Base-by-base conservation (phyloP, 2,888 invertebrate genomes). In the Coleophora deauratella region DNA sequence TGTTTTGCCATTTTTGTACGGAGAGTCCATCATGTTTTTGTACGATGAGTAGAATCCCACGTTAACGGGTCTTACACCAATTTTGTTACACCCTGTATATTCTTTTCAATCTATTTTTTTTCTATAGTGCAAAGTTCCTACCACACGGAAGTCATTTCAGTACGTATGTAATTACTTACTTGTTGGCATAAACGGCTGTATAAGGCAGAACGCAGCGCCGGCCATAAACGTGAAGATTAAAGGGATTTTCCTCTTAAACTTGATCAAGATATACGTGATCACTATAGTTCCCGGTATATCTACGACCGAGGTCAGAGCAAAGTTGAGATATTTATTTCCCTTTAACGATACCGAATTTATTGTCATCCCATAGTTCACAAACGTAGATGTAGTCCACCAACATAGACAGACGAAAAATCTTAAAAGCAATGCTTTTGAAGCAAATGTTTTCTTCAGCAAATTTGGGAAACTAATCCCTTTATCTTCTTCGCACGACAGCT, bases 301-400 rank as follows among this genome's bases (percentile, higher is more conserved):
- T 6, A 89, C 79, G 0, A 87, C 43, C 0, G 86, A 66, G 1
- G 88, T 84, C 14, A 91, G 55, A 3, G 91, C 90, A 55, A 91
- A 94, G 67, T 94, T 94, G 1, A 91, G 55, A 60, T 94, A 94
- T 56, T 91, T 91, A 62, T 94, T 90, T 2, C 93, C 94, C 51
- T 90, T 88, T 28, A 95, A 69, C 0, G 91, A 87, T 0, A 93
- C 92, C 0, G 93, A 90, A 59, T 92, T 93, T 27, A 95, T 84
- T 1, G 91, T 90, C 47, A 95, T 65, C 0, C 95, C 94, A 54
- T 93, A 94, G 59, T 91, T 93, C 0, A 94, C 90, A 47, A 94
- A 90, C 0, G 92, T 91, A 37, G 91, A 92, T 0, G 93, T 90
- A 0, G 90, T 69, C 82, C 80, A 82, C 80, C 82, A 82, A 0